phyloP scores from a whole-genome alignment of 2,113 vertebrate species.

The Camarhynchus parvulus region DNA sequence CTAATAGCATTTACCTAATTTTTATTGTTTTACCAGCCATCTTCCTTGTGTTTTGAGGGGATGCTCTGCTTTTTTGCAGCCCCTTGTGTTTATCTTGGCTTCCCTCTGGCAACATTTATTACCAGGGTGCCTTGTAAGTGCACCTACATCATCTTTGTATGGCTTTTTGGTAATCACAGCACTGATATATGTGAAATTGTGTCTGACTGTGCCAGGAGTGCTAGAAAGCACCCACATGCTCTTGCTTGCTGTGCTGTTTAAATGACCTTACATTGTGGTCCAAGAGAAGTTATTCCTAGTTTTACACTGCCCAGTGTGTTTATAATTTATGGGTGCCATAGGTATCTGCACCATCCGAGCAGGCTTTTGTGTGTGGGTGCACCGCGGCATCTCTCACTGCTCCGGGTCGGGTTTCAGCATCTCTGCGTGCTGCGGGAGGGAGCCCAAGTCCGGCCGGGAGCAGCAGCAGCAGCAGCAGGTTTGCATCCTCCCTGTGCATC shows the following conservation, averaged over 20 bases:
- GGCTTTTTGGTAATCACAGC: not conserved
- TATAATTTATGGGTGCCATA: not conserved
- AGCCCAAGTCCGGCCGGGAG: accelerated
- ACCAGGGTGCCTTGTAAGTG: not conserved
- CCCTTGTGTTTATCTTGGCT: not conserved
- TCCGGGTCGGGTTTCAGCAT: accelerated
- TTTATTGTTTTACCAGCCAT: not conserved
- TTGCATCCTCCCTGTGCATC: too few species aligned
- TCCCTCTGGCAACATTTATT: not conserved
- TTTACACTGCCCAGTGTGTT: not conserved
- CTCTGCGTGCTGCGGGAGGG: accelerated
- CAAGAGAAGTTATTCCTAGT: not conserved
- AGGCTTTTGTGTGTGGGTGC: accelerated
- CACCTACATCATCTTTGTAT: not conserved
- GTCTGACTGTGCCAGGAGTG: not conserved
- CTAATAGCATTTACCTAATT: accelerated
- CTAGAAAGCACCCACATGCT: not conserved
- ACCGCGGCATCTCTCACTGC: accelerated
- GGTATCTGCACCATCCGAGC: accelerated
- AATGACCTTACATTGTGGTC: not conserved
- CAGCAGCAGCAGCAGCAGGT: too few species aligned
- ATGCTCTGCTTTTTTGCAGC: not conserved
- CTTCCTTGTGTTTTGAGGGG: not conserved
- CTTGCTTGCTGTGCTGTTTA: not conserved
- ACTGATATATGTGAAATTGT: not conserved